Evolutionary conservation across 2,888 invertebrate species (phyloP).

Genomic region (Zygaena filipendulae): DNA sequence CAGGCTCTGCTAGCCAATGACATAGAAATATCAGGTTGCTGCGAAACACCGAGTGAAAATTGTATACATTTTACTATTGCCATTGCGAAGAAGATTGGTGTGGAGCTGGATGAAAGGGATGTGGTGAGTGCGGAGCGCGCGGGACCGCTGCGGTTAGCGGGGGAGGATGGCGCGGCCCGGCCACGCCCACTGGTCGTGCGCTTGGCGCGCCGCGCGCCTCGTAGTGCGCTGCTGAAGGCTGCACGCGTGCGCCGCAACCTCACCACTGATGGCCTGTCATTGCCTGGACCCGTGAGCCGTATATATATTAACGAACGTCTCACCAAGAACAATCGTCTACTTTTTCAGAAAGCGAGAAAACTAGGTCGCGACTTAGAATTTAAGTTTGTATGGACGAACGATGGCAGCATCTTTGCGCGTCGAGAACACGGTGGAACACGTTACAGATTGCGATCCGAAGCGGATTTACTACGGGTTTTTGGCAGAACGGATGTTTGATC

Average conservation of each 20-base stretch:
- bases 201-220: slow-evolving; percentile 1
- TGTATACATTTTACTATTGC: slow-evolving; percentile 1
- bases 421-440: slow-evolving; percentile 2
- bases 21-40: neutral
- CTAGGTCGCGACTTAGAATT: slow-evolving; percentile 1
- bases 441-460: neutral
- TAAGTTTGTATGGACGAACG: slow-evolving; percentile 4
- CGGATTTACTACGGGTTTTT: slow-evolving; percentile 1
- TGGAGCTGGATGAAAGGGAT: neutral
- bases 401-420: slow-evolving; percentile 3
- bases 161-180: slow-evolving; percentile 4
- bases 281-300: slow-evolving; percentile 1
- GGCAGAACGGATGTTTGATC: no score
- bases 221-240: slow-evolving; percentile 1
- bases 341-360: slow-evolving; percentile 3
- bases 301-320: slow-evolving; percentile 4
- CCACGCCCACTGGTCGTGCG: slow-evolving; percentile 1
- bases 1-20: neutral
- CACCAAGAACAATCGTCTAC: slow-evolving; percentile 1
- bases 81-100: slow-evolving; percentile 1
- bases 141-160: slow-evolving; percentile 2
- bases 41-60: neutral
- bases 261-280: neutral
- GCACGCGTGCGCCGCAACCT: slow-evolving; percentile 7
- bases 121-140: no score